These are phyloP conservation scores for Denticeps clupeoides DNA, from an alignment of 2,797 vertebrate genomes.

Conservation along the genomic window DNA sequence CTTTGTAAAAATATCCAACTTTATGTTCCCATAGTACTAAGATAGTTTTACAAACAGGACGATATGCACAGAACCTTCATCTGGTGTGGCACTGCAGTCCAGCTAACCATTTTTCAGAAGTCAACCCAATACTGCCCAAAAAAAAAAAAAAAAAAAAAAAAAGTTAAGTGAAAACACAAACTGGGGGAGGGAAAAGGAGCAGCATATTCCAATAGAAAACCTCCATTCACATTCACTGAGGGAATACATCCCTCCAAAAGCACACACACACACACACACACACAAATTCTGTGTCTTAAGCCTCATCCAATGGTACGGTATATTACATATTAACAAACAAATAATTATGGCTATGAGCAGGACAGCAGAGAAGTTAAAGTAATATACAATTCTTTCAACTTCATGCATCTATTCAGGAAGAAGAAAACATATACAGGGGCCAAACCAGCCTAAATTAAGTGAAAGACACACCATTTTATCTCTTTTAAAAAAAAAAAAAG, in stretches of 20 bases:
- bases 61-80: conserved; percentile 81
- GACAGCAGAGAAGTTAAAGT: not conserved
- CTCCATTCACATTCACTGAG: conserved; percentile 60
- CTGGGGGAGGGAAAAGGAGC: no score
- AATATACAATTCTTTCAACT: conserved; percentile 48
- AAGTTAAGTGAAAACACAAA: conserved; percentile 22
- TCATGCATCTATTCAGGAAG: conserved; percentile 79
- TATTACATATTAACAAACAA: conserved; percentile 37
- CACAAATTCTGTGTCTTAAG: conserved; percentile 50
- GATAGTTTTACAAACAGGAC: conserved; percentile 94
- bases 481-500: conserved; percentile 72
- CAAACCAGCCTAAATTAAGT: no score
- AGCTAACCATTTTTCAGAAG: no score
- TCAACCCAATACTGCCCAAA: no score
- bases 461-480: not conserved
- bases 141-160: conserved; percentile 31
- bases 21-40: conserved; percentile 92
- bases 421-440: conserved; percentile 23
- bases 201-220: conserved; percentile 49
- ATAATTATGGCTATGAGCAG: not conserved
- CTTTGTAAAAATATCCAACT: conserved; percentile 99
- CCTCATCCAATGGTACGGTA: conserved; percentile 30
- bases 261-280: conserved; percentile 33
- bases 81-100: conserved; percentile 11
- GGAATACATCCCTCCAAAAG: conserved; percentile 34